phyloP scores from a whole-genome alignment of 2,888 invertebrate genomes.

The Yponomeuta malinellus region DNA sequence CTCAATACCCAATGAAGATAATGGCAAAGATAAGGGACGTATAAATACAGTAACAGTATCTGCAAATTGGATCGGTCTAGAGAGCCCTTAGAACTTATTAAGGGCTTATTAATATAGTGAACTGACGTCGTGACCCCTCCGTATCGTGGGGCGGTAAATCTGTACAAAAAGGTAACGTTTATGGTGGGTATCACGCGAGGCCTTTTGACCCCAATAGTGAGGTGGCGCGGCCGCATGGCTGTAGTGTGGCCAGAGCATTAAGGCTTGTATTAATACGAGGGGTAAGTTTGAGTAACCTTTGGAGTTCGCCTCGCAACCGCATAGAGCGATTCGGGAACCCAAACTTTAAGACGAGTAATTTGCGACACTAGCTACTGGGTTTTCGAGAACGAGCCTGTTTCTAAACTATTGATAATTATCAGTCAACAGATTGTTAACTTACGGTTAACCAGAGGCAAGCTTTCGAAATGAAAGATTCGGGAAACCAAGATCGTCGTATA shows the following conservation, averaged over 20 bases:
- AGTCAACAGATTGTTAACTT: too few species aligned
- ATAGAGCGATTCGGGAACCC: too few species aligned
- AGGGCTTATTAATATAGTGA: conserved; percentile 57
- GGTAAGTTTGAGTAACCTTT: background rate
- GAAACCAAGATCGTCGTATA: too few species aligned
- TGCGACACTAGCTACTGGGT: too few species aligned
- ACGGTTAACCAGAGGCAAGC: too few species aligned
- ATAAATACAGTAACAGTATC: conserved; percentile 38
- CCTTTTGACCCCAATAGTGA: conserved; percentile 53
- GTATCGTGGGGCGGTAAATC: conserved; percentile 44
- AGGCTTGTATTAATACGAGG: background rate
- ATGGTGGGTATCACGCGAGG: conserved; percentile 65
- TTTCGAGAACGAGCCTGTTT: too few species aligned
- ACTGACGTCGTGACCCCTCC: conserved; percentile 56
- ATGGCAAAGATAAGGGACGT: conserved; percentile 37
- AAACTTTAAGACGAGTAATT: too few species aligned
- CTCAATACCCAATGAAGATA: conserved; percentile 36
- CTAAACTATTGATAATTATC: too few species aligned
- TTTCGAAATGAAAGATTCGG: too few species aligned
- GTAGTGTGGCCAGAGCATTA: background rate
- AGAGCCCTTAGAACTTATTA: conserved; percentile 40
- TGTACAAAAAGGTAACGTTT: conserved; percentile 60
- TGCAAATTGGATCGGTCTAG: conserved; percentile 35
- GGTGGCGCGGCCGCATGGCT: conserved; percentile 12
- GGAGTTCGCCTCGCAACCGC: too few species aligned